phyloP scores from a whole-genome alignment of 2,113 vertebrate genomes.

The Micronycteris hirsuta region DNA sequence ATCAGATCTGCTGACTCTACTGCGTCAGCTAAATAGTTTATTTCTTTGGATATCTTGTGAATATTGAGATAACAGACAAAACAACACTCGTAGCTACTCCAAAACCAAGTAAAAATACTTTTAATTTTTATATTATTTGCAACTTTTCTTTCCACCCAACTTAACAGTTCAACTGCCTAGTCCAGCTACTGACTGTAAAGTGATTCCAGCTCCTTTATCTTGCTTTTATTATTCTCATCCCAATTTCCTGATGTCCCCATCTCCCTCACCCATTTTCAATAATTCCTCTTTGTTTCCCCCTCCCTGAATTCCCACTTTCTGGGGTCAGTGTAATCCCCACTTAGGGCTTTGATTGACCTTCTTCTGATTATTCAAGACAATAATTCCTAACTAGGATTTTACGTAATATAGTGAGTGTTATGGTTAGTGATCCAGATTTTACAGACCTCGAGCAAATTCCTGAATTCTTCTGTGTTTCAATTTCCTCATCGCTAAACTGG shows the following conservation, averaged over 20 bases:
- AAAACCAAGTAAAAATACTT: background rate
- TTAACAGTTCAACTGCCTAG: background rate
- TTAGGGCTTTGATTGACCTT: background rate
- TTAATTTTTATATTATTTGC: background rate
- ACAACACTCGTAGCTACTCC: background rate
- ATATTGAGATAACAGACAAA: background rate
- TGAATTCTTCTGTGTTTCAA: background rate
- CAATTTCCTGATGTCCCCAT: background rate
- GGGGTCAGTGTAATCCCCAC: background rate
- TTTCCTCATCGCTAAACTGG: background rate
- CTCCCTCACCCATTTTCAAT: background rate
- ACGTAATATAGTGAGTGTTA: background rate
- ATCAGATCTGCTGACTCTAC: background rate
- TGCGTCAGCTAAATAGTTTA: background rate
- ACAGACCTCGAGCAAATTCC: background rate
- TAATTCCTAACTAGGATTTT: background rate
- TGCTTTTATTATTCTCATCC: background rate
- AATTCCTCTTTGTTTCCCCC: background rate
- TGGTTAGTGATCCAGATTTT: background rate
- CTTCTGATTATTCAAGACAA: background rate
- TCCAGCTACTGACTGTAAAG: background rate
- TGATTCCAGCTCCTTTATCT: background rate
- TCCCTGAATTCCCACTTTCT: background rate
- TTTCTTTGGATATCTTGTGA: background rate
- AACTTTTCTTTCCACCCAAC: background rate